Percentiles rank a stretch among this genome's conserved stretches.
These are phyloP conservation scores for Battus philenor DNA, from an alignment of 1,140 invertebrate species.

Conservation along the genomic window DNA sequence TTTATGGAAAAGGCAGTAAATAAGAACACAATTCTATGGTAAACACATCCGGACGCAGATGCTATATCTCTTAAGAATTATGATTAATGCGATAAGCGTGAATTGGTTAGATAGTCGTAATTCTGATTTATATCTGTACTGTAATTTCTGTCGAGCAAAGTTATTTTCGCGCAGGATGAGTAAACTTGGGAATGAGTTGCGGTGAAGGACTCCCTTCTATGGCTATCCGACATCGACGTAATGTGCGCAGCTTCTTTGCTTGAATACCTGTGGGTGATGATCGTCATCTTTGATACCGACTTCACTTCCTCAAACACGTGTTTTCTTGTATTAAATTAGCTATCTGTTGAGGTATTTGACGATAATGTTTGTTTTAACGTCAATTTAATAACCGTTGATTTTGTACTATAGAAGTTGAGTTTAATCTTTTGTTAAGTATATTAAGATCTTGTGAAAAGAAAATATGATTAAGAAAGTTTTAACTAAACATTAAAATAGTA, in stretches of 20 bases:
- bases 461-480: too few relatives aligned
- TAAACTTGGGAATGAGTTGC: conserved; percentile 5
- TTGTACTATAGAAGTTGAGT: too few relatives aligned
- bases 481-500: too few relatives aligned
- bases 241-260: conserved; percentile 9
- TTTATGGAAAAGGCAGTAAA: too few relatives aligned
- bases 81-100: too few relatives aligned
- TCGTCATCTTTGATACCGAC: conserved; percentile 9
- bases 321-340: conserved; percentile 11
- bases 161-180: conserved; percentile 1
- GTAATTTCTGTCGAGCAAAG: not conserved
- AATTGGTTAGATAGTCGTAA: not conserved
- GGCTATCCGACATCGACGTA: conserved; percentile 12
- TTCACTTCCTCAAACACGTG: conserved; percentile 13
- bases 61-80: too few relatives aligned
- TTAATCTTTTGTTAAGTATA: too few relatives aligned
- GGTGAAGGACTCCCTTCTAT: not conserved
- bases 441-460: too few relatives aligned
- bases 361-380: not conserved
- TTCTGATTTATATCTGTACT: not conserved
- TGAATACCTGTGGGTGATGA: conserved; percentile 10
- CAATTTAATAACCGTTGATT: too few relatives aligned
- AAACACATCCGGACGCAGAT: too few relatives aligned
- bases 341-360: not conserved
- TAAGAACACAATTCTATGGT: too few relatives aligned